phyloP scores from a whole-genome alignment of 2,888 invertebrate species.

The Drosophila gaucha region DNA sequence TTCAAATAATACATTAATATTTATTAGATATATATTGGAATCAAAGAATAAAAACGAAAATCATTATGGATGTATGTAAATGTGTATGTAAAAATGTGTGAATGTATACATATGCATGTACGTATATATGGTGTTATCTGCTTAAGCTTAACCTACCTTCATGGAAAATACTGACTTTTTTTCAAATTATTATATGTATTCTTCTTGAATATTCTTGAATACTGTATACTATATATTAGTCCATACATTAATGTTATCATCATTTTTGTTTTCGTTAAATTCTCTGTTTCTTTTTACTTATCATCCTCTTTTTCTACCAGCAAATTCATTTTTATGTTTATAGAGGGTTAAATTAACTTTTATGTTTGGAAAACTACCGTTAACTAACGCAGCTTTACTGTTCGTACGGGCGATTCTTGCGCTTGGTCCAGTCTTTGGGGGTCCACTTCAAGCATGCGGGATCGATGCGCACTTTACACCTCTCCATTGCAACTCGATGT shows the following conservation, averaged over 20 bases:
- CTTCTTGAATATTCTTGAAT: too few species aligned
- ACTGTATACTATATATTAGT: neutral
- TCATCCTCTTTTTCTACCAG: neutral
- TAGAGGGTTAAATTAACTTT: neutral
- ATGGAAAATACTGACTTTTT: neutral
- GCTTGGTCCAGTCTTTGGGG: conserved; percentile 99
- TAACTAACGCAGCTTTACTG: neutral
- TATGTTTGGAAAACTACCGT: neutral
- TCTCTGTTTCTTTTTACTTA: neutral
- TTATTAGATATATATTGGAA: neutral
- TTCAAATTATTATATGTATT: too few species aligned
- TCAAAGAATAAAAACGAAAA: too few species aligned
- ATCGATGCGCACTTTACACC: conserved; percentile 95
- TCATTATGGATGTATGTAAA: too few species aligned
- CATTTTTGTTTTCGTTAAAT: too few species aligned
- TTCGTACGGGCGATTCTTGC: conserved; percentile 78
- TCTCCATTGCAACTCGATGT: conserved; percentile 94
- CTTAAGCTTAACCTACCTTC: neutral
- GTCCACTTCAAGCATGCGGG: conserved; percentile 98
- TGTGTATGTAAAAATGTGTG: neutral
- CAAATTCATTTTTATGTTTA: neutral
- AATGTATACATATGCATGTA: neutral
- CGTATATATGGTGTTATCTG: neutral
- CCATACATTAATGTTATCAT: too few species aligned
- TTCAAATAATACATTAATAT: too few species aligned